Base-by-base conservation (phyloP, 1,140 invertebrate genomes). In the Teleopsis dalmanni region DNA sequence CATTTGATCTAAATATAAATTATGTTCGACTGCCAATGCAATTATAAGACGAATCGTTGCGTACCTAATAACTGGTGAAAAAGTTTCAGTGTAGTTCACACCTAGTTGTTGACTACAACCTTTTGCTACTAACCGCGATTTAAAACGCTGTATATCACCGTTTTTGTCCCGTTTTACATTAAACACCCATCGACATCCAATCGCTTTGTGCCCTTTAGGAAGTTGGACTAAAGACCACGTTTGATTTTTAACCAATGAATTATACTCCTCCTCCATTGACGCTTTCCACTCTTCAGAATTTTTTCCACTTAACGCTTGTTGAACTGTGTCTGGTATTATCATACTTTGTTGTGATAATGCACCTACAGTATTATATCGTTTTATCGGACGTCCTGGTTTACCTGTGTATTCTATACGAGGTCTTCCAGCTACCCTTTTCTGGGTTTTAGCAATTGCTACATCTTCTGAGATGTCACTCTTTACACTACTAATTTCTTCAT, bases 71-170 rank as follows among this genome's bases (percentile, higher is more conserved):
- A 70, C 62, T 34, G 68, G 65, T 13, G 61, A 51, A 62, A 57
- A 68, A 4, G 62, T 66, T 50, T 72, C 65, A 14, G 55, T 21
- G 56, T 65, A 71, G 47, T 70, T 59, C 44, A 71, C 52, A 22
- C 62, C 65, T 25, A 49, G n/a, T 37, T 38, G 48, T 41, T 62
- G 60, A n/a, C 22, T 38, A 50, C 46, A 71, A 33, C 64, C 65
- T 52, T 58, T 63, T 16, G 55, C 64, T 26, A 73, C 67, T 38
- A 72, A 52, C 21, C 65, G 47, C 19, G 73, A 62, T 55, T 73
- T 75, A 46, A 57, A 65, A 38, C 35, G 27, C 8, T 27, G 36
- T 26, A 52, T 44, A 13, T 47, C 47, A 23, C 54, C 57, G 23
- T 53, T 25, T 7, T 33, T 16, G 16, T 58, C 38, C 23, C 23